Percentiles rank a stretch among this genome's conserved stretches.
Conservation (phyloP, 2,113 vertebrate species). For the Ptychochromis oligacanthus region DNA sequence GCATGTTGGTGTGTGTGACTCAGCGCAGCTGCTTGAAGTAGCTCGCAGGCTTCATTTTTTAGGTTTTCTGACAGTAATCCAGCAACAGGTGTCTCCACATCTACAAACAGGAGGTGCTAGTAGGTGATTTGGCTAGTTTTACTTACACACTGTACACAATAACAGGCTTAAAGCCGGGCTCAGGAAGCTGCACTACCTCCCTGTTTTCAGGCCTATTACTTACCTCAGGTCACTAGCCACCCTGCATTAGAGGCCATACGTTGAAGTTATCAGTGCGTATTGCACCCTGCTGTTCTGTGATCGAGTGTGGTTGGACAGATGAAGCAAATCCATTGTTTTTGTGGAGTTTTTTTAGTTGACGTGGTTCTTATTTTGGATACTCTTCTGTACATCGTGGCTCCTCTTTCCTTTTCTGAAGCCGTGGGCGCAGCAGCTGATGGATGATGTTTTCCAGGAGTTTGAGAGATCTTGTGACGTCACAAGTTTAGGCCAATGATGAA, state of each 20-base stretch:
- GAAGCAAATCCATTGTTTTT: rapidly evolving
- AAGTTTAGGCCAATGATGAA: no score
- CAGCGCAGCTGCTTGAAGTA: no score
- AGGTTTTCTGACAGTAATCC: neutral
- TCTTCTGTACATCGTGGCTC: neutral
- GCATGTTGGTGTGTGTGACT: neutral
- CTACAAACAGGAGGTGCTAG: no score
- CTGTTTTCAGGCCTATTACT: rapidly evolving
- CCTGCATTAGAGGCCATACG: no score
- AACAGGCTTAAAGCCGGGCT: neutral
- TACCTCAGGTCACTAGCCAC: neutral
- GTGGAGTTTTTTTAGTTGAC: neutral
- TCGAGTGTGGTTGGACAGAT: no score
- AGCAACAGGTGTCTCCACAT: neutral
- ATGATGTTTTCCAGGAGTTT: neutral
- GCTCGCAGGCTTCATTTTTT: no score
- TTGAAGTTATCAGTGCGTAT: no score
- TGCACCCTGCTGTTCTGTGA: no score
- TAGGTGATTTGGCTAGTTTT: no score
- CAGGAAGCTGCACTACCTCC: neutral
- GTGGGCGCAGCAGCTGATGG: neutral
- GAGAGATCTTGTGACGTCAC: no score
- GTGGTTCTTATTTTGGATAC: neutral
- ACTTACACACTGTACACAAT: neutral
- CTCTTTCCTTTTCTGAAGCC: neutral